Base-by-base conservation (phyloP, 2,113 vertebrate genomes). In the Archocentrus centrarchus region DNA sequence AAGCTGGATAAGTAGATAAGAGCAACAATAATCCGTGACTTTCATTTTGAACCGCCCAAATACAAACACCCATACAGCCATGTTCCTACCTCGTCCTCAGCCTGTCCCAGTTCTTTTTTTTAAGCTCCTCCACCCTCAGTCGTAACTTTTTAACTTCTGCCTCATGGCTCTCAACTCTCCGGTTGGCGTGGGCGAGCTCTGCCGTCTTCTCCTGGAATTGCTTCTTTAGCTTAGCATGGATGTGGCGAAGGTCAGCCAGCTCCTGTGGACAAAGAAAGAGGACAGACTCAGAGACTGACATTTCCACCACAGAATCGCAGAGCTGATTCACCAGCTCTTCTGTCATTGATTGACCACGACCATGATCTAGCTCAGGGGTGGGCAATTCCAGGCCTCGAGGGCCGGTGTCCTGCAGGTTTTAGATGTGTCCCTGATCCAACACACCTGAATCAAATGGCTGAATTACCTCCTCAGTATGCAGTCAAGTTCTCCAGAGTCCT, bases 71-170 rank as follows among this genome's bases (percentile, higher is more conserved):
- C 7, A 11, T 8, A 11, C 6, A 53, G 20, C 15, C 44, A 4
- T 30, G 39, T 59, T 4, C 88, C 81, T 61, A 97, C 98, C 97
- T 99, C 98, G 0, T 99, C 98, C 93, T 99, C 98, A 0, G 98
- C 98, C 88, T 98, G 97, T n/a, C 97, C 98, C 88, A 99, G 93
- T 93, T 99, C 98, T 86, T 99, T 99, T 99, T 99, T 94, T 99
- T 99, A 27, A 99, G 96, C 85, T 99, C 98, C 84, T 99, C 98
- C 75, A 99, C 98, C 7, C 98, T 95, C 44, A 98, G 95, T 9
- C 98, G 95, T 13, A 99, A 94, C 91, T 99, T 99, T 90, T 98
- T 99, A 83, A 99, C 98, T 86, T 99, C 98, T 0, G 94, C 93
- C 93, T 99, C 98, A 0, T 99, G 98, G 92, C 98, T 96, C 59